These are phyloP conservation scores for Alces alces DNA, from an alignment of 2,113 vertebrate genomes.

Conservation along the genomic window DNA sequence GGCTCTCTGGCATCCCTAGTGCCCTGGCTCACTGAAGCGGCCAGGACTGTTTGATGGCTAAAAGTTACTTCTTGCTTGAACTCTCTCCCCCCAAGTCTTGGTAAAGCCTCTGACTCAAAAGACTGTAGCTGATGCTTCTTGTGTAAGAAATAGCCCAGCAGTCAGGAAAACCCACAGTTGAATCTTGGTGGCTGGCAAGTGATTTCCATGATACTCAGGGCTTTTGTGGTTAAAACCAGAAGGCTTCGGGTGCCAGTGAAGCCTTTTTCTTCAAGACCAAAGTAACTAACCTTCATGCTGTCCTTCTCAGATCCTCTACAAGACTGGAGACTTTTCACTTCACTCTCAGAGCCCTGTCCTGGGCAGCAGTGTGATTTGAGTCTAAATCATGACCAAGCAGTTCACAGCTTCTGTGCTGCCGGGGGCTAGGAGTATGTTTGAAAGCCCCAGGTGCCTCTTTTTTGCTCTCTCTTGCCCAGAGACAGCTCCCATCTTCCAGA, in stretches of 20 bases:
- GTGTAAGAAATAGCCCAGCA: background rate
- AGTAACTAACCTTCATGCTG: background rate
- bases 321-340: background rate
- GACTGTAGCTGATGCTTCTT: background rate
- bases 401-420: background rate
- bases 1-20: background rate
- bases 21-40: background rate
- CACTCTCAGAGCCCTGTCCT: background rate
- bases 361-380: background rate
- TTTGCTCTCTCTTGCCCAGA: background rate
- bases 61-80: background rate
- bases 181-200: background rate
- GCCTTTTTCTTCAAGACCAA: background rate
- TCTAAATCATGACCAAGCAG: background rate
- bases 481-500: background rate
- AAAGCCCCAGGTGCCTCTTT: background rate
- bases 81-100: background rate
- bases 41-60: background rate
- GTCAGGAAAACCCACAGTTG: background rate
- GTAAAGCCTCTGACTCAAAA: background rate
- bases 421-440: background rate
- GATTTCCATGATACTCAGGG: background rate
- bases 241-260: background rate
- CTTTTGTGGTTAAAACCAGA: slow-evolving; percentile 7
- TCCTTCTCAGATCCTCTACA: background rate